Base-by-base conservation (phyloP, 2,113 vertebrate genomes). In the Galeopterus variegatus region DNA sequence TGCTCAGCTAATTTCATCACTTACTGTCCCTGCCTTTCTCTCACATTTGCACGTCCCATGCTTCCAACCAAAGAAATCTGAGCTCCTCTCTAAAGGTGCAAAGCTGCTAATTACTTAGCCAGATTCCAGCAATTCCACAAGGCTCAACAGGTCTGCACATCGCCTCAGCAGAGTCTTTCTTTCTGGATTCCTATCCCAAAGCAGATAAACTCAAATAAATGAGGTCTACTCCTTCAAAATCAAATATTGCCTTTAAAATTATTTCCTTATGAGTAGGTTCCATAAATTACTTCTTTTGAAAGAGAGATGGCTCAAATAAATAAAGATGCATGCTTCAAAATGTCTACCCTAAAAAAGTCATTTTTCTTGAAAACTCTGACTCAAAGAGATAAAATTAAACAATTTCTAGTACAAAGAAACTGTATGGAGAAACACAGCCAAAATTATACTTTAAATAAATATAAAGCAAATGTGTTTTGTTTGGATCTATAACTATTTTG, bases 211-310 rank as follows among this genome's bases (percentile, higher is more conserved):
- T 64, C 50, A 60, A 85, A 86, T 0, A 4, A 94, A 81, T 15
- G 64, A 84, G 2, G 58, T 60, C 52, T 80, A 36, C 67, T 33
- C 50, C 67, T 54, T 89, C 19, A 64, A 93, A 96, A 88, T 31
- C 69, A 65, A 14, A 31, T 64, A 31, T 45, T 81, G 26, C 62
- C 69, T 67, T 96, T 94, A 76, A 73, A 93, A 80, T 36, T 9
- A 89, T 96, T 88, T 82, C 41, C 31, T 75, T 91, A n/a, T 85
- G 75, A 97, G 26, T 93, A 85, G 86, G 31, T 54, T 60, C 72
- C 80, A 80, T 62, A 93, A 88, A 45, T 62, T 48, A 83, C 48
- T 92, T 81, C 52, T 83, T 91, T 85, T 69, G 12, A 93, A 95
- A 92, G 58, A 80, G 23, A 90, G 8, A 64, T 45, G 48, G 21